Evolutionary conservation across 2,888 invertebrate genomes (phyloP).

Genomic region (Pristionchus fissidentatus): DNA sequence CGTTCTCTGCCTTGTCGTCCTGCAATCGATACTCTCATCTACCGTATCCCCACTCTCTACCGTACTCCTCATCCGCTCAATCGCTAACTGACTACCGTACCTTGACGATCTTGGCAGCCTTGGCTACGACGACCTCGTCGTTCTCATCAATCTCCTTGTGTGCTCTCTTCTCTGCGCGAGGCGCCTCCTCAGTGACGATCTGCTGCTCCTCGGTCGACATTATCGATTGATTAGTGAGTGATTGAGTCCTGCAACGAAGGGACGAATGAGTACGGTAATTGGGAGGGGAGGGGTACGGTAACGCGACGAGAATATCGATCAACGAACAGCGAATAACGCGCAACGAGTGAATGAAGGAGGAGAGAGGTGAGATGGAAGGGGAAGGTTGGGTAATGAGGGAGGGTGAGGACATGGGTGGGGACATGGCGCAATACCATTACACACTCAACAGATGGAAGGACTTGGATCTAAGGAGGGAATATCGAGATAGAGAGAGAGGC

Average conservation of each 20-base stretch:
- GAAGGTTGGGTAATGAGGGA: background rate
- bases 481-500: conserved; percentile 9
- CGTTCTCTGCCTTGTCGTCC: conserved; percentile 37
- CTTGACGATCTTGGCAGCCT: conserved; percentile 46
- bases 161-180: conserved; percentile 44
- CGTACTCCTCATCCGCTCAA: background rate
- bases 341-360: background rate
- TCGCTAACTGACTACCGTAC: conserved; percentile 8
- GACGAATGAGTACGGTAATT: background rate
- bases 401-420: background rate
- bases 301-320: background rate
- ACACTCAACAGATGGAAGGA: conserved; percentile 16
- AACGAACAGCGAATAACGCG: conserved; percentile 20
- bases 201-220: conserved; percentile 46
- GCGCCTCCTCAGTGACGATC: conserved; percentile 37
- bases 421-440: conserved; percentile 20
- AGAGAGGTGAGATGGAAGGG: conserved; percentile 10
- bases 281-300: conserved; percentile 15
- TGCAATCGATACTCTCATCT: background rate
- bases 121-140: conserved; percentile 46
- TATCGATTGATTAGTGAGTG: background rate
- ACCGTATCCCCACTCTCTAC: background rate
- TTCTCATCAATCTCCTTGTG: conserved; percentile 50
- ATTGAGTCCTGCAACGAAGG: conserved; percentile 15
- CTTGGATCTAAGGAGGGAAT: background rate